Base-by-base conservation (phyloP, 2,888 invertebrate genomes). In the Heliconius ismenius region DNA sequence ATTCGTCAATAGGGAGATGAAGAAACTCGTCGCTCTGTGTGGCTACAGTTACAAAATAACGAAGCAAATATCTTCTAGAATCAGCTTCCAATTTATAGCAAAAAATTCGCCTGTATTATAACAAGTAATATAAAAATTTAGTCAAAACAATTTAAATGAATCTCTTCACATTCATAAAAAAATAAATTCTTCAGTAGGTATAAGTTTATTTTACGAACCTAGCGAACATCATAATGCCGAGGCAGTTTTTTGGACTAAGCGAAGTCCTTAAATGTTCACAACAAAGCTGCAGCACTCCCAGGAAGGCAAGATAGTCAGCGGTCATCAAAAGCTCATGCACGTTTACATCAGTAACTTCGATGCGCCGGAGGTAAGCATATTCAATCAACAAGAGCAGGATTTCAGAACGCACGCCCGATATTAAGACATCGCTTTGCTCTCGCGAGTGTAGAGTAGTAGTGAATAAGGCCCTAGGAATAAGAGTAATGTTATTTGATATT, bases 271-370 rank as follows among this genome's bases (percentile, higher is more conserved):
- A 95, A 85, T 96, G 98, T 69, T 97, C 95, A 85, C 97, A 97
- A 89, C 98, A 98, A 28, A 97, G 95, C 81, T 97, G 96, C 73
- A 98, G 95, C 67, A 98, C 96, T 0, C 98, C 98, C 68, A 97
- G 93, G 82, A 98, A 97, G 83, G 97, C 96, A 75, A 98, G 95
- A 88, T 98, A 98, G 92, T 98, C 98, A 4, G 98, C 98, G 0
- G 97, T 96, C 83, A 97, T 96, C 63, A 98, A 95, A 21, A 98
- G 93, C 84, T 96, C 95, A 84, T 97, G 96, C 0, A 98, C 98
- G 86, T 98, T 98, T 54, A 96, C 95, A 60, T 96, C 95, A 77
- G 95, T 96, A 36, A 98, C 95, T 78, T 96, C 96, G 75, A 97
- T 95, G 81, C 96, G 96, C 74, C 98, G 95, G 64, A 98, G 93